Base-by-base conservation (phyloP, 2,113 vertebrate genomes). In the Platichthys stellatus region DNA sequence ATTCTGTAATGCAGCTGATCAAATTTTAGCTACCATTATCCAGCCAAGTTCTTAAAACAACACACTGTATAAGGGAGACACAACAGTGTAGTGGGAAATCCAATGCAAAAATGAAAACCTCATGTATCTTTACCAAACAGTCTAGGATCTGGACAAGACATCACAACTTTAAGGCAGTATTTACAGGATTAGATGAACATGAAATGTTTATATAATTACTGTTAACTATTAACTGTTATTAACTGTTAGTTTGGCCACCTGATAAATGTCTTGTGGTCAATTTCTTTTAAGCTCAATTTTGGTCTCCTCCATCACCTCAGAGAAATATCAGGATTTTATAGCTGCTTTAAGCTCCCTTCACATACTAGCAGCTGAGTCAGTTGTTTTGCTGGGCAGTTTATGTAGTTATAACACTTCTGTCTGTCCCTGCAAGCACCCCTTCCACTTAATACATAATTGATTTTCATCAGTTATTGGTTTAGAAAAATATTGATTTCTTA, bases 21-120 rank as follows among this genome's bases (percentile, higher is more conserved):
- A 45, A 67, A 45, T 78, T 65, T 66, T 23, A 26, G 47, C 80
- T 47, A 54, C 62, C 47, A 64, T 58, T 61, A 64, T 71, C 3
- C 24, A 51, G 35, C 51, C 65, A 63, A 0, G 0, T 17, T 4
- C 6, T 20, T 47, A 28, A 23, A 0, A 58, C 21, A 67, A 74
- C 31, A 28, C 47, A 17, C 47, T 51, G 47, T 49, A 18, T 51
- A 15, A 51, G 5, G 8, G 14, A 51, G 14, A 51, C 47, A 18
- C 47, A 51, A 51, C 47, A 20, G 47, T 51, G 47, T 51, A 51
- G 6, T 18, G 35, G 35, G 35, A 38, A 38, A 18, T 51, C 15
- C 40, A 43, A 43, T 43, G 40, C 11, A 11, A 43, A 43, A 43
- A 43, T 43, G 10, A 2, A 43, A 13, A 51, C 47, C 47, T 51